phyloP scores from a whole-genome alignment of 2,113 vertebrate species.

The Atherinomorus stipes region DNA sequence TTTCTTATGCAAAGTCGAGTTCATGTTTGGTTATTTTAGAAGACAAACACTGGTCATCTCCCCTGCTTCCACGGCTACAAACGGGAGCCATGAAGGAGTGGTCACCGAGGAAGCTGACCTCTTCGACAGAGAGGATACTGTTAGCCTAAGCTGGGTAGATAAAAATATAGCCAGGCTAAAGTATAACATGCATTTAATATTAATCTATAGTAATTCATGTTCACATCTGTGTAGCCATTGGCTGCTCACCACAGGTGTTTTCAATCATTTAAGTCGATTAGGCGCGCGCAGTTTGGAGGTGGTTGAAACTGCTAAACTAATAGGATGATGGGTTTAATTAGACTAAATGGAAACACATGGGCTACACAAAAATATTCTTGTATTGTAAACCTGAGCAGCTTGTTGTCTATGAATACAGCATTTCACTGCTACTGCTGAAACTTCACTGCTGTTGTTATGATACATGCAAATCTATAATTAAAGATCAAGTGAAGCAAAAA shows the following conservation, averaged over 20 bases:
- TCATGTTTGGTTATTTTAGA: fast-evolving
- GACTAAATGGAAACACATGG: background rate
- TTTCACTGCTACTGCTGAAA: too few species aligned
- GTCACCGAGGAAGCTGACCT: background rate
- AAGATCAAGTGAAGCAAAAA: too few species aligned
- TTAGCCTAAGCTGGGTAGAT: background rate
- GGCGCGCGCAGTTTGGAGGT: background rate
- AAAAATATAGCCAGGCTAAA: background rate
- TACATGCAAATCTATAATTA: too few species aligned
- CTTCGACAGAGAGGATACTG: background rate
- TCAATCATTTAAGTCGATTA: background rate
- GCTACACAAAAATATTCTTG: background rate
- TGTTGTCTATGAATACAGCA: too few species aligned
- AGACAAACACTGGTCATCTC: background rate
- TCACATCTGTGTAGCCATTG: too few species aligned
- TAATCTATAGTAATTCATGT: background rate
- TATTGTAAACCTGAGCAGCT: too few species aligned
- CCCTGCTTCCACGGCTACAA: background rate
- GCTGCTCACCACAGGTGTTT: background rate
- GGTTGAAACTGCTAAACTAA: background rate
- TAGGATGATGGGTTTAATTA: background rate
- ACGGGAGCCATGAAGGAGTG: background rate
- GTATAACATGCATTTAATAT: background rate
- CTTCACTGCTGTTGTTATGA: too few species aligned
- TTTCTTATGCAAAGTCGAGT: background rate